These are phyloP conservation scores for Congeria kusceri DNA, from an alignment of 2,888 invertebrate species.

Conservation along the genomic window DNA sequence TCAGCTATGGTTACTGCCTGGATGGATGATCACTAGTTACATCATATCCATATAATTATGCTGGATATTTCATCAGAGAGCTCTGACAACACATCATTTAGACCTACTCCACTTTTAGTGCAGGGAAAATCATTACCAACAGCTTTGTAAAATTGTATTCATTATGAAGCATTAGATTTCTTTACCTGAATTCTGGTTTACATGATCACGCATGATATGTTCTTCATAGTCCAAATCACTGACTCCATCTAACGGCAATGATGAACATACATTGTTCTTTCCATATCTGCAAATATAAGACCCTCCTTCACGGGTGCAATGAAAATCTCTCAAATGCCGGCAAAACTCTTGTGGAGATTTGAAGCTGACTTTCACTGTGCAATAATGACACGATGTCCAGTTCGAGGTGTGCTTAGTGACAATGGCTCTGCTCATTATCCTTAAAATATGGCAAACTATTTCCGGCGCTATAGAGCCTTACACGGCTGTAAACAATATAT, in stretches of 20 bases:
- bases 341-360: slow-evolving; percentile 85
- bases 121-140: too few species aligned
- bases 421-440: background rate
- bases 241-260: slow-evolving; percentile 95
- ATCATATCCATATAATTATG: too few species aligned
- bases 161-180: background rate
- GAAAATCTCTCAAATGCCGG: slow-evolving; percentile 92
- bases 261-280: slow-evolving; percentile 93
- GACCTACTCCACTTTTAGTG: too few species aligned
- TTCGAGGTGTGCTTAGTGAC: background rate
- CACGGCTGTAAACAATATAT: too few species aligned
- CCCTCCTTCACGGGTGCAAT: slow-evolving; percentile 94
- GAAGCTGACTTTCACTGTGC: slow-evolving; percentile 72
- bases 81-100: too few species aligned
- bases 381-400: slow-evolving; percentile 79
- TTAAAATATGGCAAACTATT: background rate
- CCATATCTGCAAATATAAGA: slow-evolving; percentile 95
- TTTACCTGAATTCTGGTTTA: slow-evolving; percentile 60
- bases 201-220: slow-evolving; percentile 91
- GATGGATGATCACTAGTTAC: too few species aligned
- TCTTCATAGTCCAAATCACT: slow-evolving; percentile 95
- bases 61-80: too few species aligned
- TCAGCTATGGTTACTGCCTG: too few species aligned
- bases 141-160: too few species aligned
- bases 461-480: too few species aligned